Evolutionary conservation across 2,888 invertebrate species (phyloP).

Genomic region (Nasonia oneida): DNA sequence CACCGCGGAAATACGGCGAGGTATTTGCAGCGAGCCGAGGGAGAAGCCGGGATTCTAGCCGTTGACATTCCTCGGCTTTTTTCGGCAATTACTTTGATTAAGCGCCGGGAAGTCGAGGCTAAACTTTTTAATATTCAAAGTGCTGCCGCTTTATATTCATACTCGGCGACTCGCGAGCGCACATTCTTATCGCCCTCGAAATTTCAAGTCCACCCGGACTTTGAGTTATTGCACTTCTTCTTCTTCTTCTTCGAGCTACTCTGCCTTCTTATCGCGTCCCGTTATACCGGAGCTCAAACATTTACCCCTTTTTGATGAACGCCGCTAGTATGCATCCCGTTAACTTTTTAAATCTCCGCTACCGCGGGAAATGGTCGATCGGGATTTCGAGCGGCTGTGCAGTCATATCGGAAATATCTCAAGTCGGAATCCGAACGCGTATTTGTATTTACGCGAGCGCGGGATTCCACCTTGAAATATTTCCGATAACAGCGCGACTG

Average conservation of each 20-base stretch:
- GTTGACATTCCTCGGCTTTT: neutral
- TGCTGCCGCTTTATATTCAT: conserved; percentile 31
- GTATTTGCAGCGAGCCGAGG: neutral
- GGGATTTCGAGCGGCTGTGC: conserved; percentile 6
- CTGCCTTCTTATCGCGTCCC: conserved; percentile 4
- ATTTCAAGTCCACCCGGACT: conserved; percentile 4
- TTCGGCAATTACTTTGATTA: conserved; percentile 41
- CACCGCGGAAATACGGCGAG: neutral
- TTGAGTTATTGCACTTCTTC: conserved; percentile 26
- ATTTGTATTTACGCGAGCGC: conserved; percentile 29
- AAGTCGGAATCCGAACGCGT: conserved; percentile 45
- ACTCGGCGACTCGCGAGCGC: conserved; percentile 5
- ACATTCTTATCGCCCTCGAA: conserved; percentile 29
- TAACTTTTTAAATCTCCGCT: conserved; percentile 3
- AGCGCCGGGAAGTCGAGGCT: conserved; percentile 31
- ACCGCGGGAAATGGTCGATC: conserved; percentile 12
- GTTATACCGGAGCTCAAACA: conserved; percentile 12
- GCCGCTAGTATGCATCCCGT: neutral
- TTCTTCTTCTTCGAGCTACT: neutral
- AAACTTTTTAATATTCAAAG: conserved; percentile 56
- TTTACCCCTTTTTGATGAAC: neutral
- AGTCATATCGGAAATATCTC: conserved; percentile 56
- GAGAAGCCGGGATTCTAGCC: neutral
- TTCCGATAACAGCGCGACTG: conserved; percentile 52
- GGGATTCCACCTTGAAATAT: conserved; percentile 57